Conservation (phyloP, 1,140 invertebrate species). For the Drosophila pallidifrons region DNA sequence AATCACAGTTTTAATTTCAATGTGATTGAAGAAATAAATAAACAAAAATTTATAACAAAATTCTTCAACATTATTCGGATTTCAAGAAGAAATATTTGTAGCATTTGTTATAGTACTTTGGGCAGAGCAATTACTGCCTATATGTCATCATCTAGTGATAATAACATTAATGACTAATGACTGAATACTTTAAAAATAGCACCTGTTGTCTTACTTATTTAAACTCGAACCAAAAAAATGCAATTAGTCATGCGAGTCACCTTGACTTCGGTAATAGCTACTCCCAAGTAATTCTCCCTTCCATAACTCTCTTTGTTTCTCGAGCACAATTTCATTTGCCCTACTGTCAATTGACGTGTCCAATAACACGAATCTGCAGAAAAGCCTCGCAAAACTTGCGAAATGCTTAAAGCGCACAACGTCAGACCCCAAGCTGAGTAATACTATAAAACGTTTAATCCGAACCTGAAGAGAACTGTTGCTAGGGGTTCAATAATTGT, state of each 20-base stretch:
- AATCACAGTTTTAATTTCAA: neutral
- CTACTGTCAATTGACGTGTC: constrained; percentile 4
- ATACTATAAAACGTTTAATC: neutral
- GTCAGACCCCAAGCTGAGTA: constrained; percentile 17
- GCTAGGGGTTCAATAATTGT: constrained; percentile 2
- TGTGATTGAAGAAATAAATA: neutral
- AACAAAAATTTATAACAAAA: neutral
- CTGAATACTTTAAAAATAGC: constrained; percentile 12
- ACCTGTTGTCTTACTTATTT: constrained; percentile 15
- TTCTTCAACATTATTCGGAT: neutral
- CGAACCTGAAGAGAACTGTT: constrained; percentile 18
- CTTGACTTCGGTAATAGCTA: neutral
- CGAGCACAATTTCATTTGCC: neutral
- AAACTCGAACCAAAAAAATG: constrained; percentile 26
- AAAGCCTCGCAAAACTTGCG: constrained; percentile 14
- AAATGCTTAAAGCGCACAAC: constrained; percentile 22
- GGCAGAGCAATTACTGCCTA: neutral
- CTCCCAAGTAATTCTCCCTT: neutral
- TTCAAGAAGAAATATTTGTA: no score
- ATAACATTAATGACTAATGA: constrained; percentile 26
- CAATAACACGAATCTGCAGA: constrained; percentile 33
- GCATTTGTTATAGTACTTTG: no score
- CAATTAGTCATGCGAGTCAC: constrained; percentile 42
- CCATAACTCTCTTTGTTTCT: neutral
- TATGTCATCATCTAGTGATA: neutral